phyloP scores from a whole-genome alignment of 2,797 vertebrate species.

The Fistularia tabacaria region DNA sequence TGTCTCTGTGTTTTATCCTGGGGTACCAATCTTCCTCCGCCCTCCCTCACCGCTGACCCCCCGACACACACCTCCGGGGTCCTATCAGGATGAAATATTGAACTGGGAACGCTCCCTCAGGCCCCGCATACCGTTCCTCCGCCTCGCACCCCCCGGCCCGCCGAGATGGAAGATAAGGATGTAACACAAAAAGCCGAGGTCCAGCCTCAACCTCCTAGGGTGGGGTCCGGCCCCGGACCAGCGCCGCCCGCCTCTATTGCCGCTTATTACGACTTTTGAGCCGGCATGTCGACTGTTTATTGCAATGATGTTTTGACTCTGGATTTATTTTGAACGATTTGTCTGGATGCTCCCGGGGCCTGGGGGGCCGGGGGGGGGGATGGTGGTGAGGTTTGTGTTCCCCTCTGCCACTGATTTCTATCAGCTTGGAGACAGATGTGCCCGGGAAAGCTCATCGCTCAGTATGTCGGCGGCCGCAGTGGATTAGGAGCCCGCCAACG shows the following conservation, averaged over 20 bases:
- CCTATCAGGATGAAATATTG: conserved; percentile 61
- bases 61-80: conserved; percentile 42
- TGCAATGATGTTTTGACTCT: neutral
- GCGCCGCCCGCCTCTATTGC: too few species aligned
- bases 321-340: too few species aligned
- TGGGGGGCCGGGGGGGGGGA: too few species aligned
- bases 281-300: conserved; percentile 2
- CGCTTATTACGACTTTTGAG: too few species aligned
- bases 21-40: conserved; percentile 31
- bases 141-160: conserved; percentile 22
- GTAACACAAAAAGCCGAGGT: conserved; percentile 16
- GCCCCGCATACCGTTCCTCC: conserved; percentile 46
- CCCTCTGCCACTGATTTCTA: too few species aligned
- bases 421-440: too few species aligned
- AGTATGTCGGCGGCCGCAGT: too few species aligned
- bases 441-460: too few species aligned
- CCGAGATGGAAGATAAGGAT: conserved; percentile 50
- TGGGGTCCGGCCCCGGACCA: too few species aligned
- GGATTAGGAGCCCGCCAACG: too few species aligned
- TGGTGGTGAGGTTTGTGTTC: too few species aligned
- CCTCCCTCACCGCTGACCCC: conserved; percentile 50
- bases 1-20: conserved; percentile 32
- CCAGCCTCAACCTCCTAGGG: conserved; percentile 8
- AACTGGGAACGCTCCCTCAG: conserved; percentile 44
- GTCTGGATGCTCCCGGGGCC: too few species aligned